These are phyloP conservation scores for Caerostris darwini DNA, from an alignment of 1,140 invertebrate species.

Conservation along the genomic window DNA sequence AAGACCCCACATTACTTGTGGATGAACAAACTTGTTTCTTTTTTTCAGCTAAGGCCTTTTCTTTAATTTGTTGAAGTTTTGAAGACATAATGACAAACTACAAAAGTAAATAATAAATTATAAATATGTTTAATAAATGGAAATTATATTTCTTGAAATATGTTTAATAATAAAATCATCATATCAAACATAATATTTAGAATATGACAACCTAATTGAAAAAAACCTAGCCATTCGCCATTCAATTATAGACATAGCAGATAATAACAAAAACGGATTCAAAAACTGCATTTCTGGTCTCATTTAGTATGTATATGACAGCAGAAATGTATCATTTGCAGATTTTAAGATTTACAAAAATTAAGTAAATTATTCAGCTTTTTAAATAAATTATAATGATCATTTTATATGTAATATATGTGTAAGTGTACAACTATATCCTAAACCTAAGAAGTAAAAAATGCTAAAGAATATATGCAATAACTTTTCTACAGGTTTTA, in stretches of 20 bases:
- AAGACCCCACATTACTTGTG: conserved; percentile 55
- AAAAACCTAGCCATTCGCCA: too few species aligned
- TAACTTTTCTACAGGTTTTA: too few species aligned
- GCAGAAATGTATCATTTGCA: not conserved
- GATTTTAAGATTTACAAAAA: not conserved
- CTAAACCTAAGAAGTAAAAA: too few species aligned
- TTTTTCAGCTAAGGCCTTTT: conserved; percentile 58
- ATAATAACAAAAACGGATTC: not conserved
- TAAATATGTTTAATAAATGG: too few species aligned
- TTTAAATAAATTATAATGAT: not conserved
- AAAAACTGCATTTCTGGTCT: not conserved
- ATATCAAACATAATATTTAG: too few species aligned
- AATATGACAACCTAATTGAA: too few species aligned
- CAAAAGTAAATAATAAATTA: not conserved
- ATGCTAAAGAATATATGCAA: too few species aligned
- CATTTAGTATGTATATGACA: not conserved
- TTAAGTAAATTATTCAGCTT: not conserved
- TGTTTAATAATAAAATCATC: too few species aligned
- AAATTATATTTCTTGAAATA: too few species aligned
- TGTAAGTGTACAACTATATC: too few species aligned
- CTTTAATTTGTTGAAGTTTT: conserved; percentile 63
- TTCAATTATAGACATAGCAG: too few species aligned
- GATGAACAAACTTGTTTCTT: not conserved
- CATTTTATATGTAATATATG: too few species aligned
- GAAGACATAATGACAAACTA: conserved; percentile 52